Evolutionary conservation across 2,113 vertebrate species (phyloP).

Genomic region (Trichomycterus rosablanca): DNA sequence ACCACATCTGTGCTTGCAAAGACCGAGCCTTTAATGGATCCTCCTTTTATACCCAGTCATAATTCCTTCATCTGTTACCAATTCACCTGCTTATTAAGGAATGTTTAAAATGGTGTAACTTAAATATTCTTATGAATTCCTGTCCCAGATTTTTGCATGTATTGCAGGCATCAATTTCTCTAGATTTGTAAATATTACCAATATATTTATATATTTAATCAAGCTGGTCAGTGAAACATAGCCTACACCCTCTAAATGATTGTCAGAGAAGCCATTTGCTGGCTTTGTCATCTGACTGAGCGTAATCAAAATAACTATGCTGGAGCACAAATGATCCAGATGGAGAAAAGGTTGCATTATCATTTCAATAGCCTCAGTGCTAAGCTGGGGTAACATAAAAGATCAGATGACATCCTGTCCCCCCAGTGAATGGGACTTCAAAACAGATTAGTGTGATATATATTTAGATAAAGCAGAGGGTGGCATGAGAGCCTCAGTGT

Average conservation of each 20-base stretch:
- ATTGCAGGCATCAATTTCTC: no score
- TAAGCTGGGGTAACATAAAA: constrained; percentile 22
- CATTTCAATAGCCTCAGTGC: constrained; percentile 42
- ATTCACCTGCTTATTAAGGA: no score
- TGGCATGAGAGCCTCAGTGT: neutral
- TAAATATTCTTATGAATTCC: no score
- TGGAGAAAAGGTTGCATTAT: constrained; percentile 48
- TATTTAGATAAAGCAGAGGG: constrained; percentile 18
- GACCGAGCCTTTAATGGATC: no score
- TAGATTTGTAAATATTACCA: no score
- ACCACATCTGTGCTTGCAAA: no score
- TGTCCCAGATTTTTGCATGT: no score
- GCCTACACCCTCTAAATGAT: neutral
- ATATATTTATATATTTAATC: no score
- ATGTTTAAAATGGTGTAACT: no score
- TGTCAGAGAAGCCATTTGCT: constrained; percentile 6
- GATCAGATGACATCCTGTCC: constrained; percentile 21
- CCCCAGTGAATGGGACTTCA: constrained; percentile 16
- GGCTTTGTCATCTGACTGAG: constrained; percentile 15
- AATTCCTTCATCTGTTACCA: no score
- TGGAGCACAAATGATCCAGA: constrained; percentile 41
- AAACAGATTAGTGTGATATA: constrained; percentile 20
- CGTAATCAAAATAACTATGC: constrained; percentile 21
- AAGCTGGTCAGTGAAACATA: no score
- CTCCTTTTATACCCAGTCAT: no score